phyloP scores from a whole-genome alignment of 2,888 invertebrate genomes.

The Ichneumon xanthorius region DNA sequence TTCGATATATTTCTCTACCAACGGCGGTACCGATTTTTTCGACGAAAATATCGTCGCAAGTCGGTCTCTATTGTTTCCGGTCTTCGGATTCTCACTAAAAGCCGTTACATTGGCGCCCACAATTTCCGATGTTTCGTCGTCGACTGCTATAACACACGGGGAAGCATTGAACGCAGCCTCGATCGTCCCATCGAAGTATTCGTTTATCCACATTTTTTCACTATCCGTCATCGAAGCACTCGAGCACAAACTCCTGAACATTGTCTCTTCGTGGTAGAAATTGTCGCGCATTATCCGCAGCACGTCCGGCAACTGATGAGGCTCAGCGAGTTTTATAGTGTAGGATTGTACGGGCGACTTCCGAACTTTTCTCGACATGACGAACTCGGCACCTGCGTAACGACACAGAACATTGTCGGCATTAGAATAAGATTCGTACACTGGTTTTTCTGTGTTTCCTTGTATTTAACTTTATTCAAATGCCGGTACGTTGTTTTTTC shows the following conservation, averaged over 20 bases:
- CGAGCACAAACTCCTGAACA: conserved; percentile 69
- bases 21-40: background rate
- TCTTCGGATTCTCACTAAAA: conserved; percentile 67
- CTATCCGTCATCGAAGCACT: conserved; percentile 41
- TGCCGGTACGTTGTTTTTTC: too few relatives aligned
- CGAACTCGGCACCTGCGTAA: background rate
- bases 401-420: background rate
- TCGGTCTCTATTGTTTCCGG: conserved; percentile 14
- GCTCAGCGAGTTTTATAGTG: conserved; percentile 59
- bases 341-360: conserved; percentile 33
- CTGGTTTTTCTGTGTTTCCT: too few relatives aligned
- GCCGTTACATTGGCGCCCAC: conserved; percentile 71
- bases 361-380: background rate
- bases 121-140: conserved; percentile 57
- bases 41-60: conserved; percentile 36
- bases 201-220: conserved; percentile 65
- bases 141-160: conserved; percentile 70
- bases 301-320: conserved; percentile 59
- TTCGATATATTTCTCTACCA: conserved; percentile 71
- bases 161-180: conserved; percentile 61
- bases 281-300: conserved; percentile 68
- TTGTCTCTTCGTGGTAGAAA: conserved; percentile 75
- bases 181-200: conserved; percentile 70
- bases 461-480: too few relatives aligned
- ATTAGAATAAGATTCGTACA: too few relatives aligned